These are phyloP conservation scores for Rhinolophus sinicus DNA, from an alignment of 2,113 vertebrate species.

Conservation along the genomic window DNA sequence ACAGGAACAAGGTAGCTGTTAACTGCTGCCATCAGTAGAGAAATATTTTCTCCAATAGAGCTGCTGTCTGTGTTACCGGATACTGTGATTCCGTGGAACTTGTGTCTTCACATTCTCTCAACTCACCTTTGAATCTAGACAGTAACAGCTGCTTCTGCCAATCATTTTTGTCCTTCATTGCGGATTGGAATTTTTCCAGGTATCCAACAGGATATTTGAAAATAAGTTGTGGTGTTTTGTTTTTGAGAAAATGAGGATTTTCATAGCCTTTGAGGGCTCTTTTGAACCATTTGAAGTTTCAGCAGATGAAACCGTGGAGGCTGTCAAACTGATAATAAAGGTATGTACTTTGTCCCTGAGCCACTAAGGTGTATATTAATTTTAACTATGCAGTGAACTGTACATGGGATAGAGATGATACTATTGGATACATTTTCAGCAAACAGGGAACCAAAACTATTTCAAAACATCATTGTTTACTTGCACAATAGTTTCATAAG, in stretches of 20 bases:
- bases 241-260: constrained; percentile 84
- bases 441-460: background rate
- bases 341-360: constrained; percentile 73
- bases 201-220: background rate
- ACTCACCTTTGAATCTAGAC: background rate
- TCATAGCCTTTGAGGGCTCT: constrained; percentile 85
- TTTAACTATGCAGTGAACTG: background rate
- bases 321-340: constrained; percentile 87
- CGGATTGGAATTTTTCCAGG: constrained; percentile 32
- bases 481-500: background rate
- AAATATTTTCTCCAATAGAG: background rate
- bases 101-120: background rate
- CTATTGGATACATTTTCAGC: background rate
- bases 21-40: background rate
- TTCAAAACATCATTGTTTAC: constrained; percentile 39
- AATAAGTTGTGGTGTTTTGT: background rate
- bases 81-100: too few species aligned
- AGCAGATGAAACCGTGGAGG: constrained; percentile 81
- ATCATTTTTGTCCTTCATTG: background rate
- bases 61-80: background rate
- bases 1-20: background rate
- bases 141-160: background rate
- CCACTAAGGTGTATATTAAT: background rate
- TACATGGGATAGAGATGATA: background rate
- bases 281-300: constrained; percentile 85